Base-by-base conservation (phyloP, 2,797 vertebrate genomes). In the Merluccius polli region DNA sequence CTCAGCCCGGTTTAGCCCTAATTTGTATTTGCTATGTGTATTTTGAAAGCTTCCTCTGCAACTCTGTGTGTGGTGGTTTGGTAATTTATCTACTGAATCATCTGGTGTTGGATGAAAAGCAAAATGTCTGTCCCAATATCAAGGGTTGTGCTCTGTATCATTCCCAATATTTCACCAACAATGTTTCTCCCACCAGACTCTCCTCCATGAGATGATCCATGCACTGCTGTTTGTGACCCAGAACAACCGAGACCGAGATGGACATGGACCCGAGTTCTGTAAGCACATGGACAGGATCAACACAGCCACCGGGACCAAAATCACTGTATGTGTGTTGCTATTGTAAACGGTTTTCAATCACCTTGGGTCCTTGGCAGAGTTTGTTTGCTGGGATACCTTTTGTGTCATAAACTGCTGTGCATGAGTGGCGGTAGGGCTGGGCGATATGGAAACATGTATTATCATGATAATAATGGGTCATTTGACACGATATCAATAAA, bases 201-300 rank as follows among this genome's bases (percentile, higher is more conserved):
- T 99, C 44, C 89, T 99, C 78, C 98, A 99, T 36, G 98, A 99
- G 88, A 99, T 99, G 98, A 99, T 99, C 82, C 98, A 99, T 5
- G 98, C 98, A 0, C 93, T 98, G 78, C 94, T 99, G 48, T 99
- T 99, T 83, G 96, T 99, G 79, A 99, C 97, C 7, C 94, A 98
- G 83, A 98, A 99, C 80, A 93, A 97, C 85, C 92, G 94, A 78
- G 98, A 99, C 83, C 89, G 94, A 6, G 95, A 98, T 10, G 96
- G 96, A 3, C 98, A 99, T 0, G 98, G 98, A 0, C 96, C 97
- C 0, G 97, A 99, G 91, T 99, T 99, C 89, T 93, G 96, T 90
- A 99, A 96, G 80, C 98, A 99, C 74, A 99, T 99, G 98, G 88
- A 91, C 63, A 94, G 98, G 33, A 98, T 99, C 85, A 99, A 99